Base-by-base conservation (phyloP, 1,140 invertebrate genomes). In the Drosophila simulans region DNA sequence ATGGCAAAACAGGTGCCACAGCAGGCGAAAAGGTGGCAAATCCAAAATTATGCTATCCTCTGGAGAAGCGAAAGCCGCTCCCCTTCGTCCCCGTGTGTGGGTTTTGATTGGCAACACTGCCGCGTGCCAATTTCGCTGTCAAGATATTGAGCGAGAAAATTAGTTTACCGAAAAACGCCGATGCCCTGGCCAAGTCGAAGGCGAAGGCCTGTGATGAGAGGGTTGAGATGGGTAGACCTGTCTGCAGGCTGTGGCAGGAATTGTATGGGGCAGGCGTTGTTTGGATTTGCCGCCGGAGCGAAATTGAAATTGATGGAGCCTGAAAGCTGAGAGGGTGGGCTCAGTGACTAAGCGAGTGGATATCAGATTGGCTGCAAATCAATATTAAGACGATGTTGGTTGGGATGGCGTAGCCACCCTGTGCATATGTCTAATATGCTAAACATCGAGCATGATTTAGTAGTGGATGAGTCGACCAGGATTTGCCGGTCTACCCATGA, bases 261-360 rank as follows among this genome's bases (percentile, higher is more conserved):
- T 91, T 90, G 81, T 89, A 82, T 79, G 79, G 80, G 90, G 66
- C 90, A 80, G 84, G 62, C 76, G 85, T 53, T 88, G 85, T 89
- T 91, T 91, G 81, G 85, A 80, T 90, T 88, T 90, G 80, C 75
- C 63, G 66, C 60, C 70, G 57, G 53, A 89, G 68, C 75, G 81
- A 91, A 91, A 91, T 91, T 91, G 89, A 91, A 91, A 91, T 91
- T 91, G 89, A 90, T 91, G 89, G 80, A 90, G 79, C 76, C 80
- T 70, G 76, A 75, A 76, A 62, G 59, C 53, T 63, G 54, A 37
- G 52, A 43, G 60, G 43, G 40, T 60, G 53, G 43, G 46, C 54
- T 55, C 63, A 55, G 57, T 70, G 45, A 60, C 60, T 68, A 77
- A 65, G 64, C 63, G 60, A 65, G 54, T 46, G 46, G 59, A 53